phyloP scores from a whole-genome alignment of 2,113 vertebrate genomes.

The Colius striatus region DNA sequence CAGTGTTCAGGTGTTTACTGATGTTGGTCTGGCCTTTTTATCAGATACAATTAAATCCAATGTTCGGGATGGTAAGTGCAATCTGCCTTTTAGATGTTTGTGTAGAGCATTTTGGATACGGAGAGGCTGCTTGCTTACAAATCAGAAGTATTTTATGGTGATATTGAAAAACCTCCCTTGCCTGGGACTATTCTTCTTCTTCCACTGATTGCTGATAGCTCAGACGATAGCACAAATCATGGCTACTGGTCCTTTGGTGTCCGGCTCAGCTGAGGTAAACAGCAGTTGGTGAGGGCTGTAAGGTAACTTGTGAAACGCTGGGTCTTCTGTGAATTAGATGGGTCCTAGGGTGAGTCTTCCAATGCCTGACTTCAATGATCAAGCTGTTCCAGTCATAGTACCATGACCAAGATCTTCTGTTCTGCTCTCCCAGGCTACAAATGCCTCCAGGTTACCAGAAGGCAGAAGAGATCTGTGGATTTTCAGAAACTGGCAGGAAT shows the following conservation, averaged over 20 bases:
- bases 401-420: not conserved
- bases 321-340: not conserved
- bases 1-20: conserved; percentile 62
- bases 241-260: not conserved
- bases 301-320: not conserved
- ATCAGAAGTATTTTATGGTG: not conserved
- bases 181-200: not conserved
- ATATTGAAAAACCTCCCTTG: not conserved
- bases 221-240: not conserved
- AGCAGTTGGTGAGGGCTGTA: not conserved
- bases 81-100: not conserved
- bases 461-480: conserved; percentile 57
- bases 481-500: conserved; percentile 36
- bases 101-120: not conserved
- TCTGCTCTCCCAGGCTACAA: conserved; percentile 46
- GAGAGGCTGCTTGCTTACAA: not conserved
- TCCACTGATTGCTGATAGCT: not conserved
- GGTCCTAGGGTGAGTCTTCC: not conserved
- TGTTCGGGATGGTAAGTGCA: not conserved
- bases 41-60: conserved; percentile 15
- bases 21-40: conserved; percentile 72
- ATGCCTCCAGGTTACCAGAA: not conserved
- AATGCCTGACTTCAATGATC: not conserved
- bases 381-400: not conserved
- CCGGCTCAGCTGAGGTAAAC: not conserved